Conservation (phyloP, 1,140 invertebrate genomes). For the Leptopilina boulardi region DNA sequence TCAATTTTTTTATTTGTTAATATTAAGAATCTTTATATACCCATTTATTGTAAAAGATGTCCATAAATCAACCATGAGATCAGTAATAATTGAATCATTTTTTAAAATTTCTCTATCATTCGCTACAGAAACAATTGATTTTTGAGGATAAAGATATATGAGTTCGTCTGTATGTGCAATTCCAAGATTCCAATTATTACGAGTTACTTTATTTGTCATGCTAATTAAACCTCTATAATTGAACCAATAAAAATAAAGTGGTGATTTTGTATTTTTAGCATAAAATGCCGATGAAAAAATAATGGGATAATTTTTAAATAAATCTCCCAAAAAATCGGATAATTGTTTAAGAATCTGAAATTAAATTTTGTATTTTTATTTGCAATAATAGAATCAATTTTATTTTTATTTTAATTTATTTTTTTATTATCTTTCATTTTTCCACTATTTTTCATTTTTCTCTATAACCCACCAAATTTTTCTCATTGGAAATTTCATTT, state of each 20-base stretch:
- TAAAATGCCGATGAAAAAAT: background rate
- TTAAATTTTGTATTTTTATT: background rate
- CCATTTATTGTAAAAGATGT: slow-evolving; percentile 7
- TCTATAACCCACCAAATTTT: background rate
- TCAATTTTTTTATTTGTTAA: background rate
- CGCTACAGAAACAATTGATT: background rate
- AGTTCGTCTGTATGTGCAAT: background rate
- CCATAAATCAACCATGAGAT: slow-evolving; percentile 8
- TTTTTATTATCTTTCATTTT: no score
- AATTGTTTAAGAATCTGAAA: slow-evolving; percentile 9
- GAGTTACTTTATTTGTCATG: background rate
- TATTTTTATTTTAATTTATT: no score
- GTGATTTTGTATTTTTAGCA: background rate
- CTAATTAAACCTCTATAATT: slow-evolving; percentile 20
- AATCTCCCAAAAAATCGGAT: background rate
- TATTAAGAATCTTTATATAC: background rate
- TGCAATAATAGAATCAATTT: no score
- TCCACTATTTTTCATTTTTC: no score
- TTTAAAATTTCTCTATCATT: background rate
- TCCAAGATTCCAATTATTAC: background rate
- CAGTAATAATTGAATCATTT: background rate
- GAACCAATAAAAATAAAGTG: background rate
- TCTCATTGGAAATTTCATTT: background rate
- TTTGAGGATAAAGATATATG: background rate
- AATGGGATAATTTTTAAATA: background rate